Percentiles rank a stretch among this genome's conserved stretches.
Evolutionary conservation across 2,113 vertebrate species (phyloP).

Genomic region (Istiophorus platypterus): DNA sequence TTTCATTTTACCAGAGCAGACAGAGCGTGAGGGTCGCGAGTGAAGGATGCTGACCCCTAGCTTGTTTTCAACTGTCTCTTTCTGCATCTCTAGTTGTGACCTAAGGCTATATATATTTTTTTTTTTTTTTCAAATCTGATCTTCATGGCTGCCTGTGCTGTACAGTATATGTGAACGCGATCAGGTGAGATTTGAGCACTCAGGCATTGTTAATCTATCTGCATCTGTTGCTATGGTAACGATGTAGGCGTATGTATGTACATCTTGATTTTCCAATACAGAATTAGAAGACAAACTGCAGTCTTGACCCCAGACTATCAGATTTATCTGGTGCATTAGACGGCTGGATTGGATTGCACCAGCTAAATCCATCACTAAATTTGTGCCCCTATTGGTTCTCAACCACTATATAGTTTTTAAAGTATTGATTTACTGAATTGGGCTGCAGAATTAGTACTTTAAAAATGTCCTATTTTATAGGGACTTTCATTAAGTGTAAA

Average conservation of each 20-base stretch:
- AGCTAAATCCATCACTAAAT: too few relatives aligned
- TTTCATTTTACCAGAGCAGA: conserved; percentile 25
- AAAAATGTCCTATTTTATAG: too few relatives aligned
- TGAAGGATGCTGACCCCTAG: background rate
- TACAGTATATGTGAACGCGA: background rate
- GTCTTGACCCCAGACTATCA: conserved; percentile 20
- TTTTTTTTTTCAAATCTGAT: background rate
- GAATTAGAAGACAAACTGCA: conserved; percentile 21
- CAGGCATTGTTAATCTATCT: conserved; percentile 39
- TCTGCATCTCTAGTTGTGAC: conserved; percentile 8
- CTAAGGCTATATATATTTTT: background rate
- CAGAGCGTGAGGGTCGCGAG: background rate
- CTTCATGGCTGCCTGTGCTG: background rate
- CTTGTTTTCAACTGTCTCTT: background rate
- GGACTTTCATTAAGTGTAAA: too few relatives aligned
- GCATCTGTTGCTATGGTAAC: conserved; percentile 44
- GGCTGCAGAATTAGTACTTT: too few relatives aligned
- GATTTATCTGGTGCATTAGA: too few relatives aligned
- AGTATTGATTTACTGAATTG: too few relatives aligned
- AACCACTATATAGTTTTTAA: too few relatives aligned
- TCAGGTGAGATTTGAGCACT: conserved; percentile 25
- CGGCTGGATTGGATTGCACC: too few relatives aligned
- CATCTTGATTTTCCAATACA: conserved; percentile 6
- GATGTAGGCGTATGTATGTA: conserved; percentile 14
- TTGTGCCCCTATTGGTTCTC: too few relatives aligned